Evolutionary conservation across 2,113 vertebrate species (phyloP).

Genomic region (Macrotus californicus): DNA sequence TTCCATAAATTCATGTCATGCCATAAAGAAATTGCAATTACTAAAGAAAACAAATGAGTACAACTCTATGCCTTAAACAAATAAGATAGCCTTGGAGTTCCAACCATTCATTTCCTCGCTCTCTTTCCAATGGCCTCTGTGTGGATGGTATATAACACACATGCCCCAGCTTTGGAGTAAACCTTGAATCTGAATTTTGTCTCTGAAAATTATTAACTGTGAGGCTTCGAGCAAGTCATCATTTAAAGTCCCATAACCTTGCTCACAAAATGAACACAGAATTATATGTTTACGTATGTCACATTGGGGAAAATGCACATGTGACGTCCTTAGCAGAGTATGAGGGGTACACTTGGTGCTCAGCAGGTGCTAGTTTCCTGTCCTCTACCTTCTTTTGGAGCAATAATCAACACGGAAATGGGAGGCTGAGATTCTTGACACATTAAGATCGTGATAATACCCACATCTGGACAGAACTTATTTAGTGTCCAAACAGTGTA

Average conservation of each 20-base stretch:
- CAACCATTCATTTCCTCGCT: background rate
- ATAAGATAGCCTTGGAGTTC: background rate
- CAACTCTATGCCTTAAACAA: background rate
- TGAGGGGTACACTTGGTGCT: background rate
- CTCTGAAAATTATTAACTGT: background rate
- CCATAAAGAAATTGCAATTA: background rate
- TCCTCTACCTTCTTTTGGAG: background rate
- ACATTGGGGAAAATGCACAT: accelerated
- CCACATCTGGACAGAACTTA: background rate
- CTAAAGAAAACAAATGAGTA: background rate
- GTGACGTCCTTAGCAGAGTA: background rate
- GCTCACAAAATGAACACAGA: background rate
- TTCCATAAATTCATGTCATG: background rate
- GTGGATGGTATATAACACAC: background rate
- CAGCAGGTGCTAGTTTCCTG: background rate
- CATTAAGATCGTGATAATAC: background rate
- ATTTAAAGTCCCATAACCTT: background rate
- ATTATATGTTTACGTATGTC: background rate
- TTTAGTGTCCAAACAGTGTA: background rate
- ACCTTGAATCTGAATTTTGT: background rate
- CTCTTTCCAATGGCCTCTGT: background rate
- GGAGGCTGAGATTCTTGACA: background rate
- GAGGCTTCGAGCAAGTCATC: background rate
- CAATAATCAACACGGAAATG: background rate
- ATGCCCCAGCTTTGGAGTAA: background rate